Percentiles rank a stretch among this genome's conserved stretches.
These are phyloP conservation scores for Lepisosteus osseus DNA, from an alignment of 2,113 vertebrate species.

Conservation along the genomic window DNA sequence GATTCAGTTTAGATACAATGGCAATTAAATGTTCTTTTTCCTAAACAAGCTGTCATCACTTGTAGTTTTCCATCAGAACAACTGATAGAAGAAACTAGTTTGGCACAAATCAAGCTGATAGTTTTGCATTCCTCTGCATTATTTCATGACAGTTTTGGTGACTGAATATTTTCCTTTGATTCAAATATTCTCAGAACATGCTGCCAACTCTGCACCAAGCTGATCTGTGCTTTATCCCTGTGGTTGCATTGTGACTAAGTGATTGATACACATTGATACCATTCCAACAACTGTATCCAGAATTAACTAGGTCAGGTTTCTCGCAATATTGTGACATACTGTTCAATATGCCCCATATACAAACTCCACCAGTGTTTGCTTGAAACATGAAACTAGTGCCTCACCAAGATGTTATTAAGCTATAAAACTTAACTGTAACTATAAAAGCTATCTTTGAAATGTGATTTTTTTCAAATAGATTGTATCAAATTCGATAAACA, in stretches of 20 bases:
- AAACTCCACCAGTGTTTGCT: too few relatives aligned
- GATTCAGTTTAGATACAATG: too few relatives aligned
- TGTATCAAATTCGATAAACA: too few relatives aligned
- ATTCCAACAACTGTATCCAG: constrained; percentile 56
- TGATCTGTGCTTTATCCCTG: constrained; percentile 36
- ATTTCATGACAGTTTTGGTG: constrained; percentile 29
- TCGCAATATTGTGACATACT: too few relatives aligned
- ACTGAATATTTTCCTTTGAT: constrained; percentile 43
- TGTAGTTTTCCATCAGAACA: background rate
- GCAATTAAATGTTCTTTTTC: background rate
- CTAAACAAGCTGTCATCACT: background rate
- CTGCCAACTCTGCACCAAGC: constrained; percentile 39
- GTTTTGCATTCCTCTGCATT: background rate
- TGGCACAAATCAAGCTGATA: background rate
- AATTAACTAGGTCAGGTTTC: constrained; percentile 47
- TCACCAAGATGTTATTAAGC: too few relatives aligned
- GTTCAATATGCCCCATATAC: too few relatives aligned
- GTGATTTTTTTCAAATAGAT: too few relatives aligned
- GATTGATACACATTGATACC: constrained; percentile 61
- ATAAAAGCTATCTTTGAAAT: too few relatives aligned
- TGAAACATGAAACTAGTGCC: too few relatives aligned
- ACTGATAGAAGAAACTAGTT: background rate
- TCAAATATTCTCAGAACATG: constrained; percentile 12
- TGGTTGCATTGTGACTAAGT: constrained; percentile 49
- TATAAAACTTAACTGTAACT: too few relatives aligned